phyloP scores from a whole-genome alignment of 2,113 vertebrate genomes.

The Okapia johnstoni region DNA sequence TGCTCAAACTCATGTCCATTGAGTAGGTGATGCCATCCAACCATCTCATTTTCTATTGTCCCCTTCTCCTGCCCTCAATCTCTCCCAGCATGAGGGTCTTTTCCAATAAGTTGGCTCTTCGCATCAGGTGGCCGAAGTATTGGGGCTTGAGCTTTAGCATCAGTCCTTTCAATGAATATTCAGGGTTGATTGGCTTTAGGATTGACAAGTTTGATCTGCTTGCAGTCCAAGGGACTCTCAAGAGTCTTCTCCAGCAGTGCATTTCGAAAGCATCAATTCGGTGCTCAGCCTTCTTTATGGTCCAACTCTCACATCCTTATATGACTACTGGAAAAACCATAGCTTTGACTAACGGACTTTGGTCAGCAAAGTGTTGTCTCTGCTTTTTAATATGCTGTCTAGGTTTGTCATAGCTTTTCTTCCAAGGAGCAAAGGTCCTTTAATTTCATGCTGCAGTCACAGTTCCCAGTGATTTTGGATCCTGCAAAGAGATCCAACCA shows the following conservation, averaged over 20 bases:
- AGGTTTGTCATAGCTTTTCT: neutral
- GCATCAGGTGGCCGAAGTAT: neutral
- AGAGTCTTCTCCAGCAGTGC: neutral
- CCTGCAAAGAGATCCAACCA: neutral
- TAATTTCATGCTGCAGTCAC: neutral
- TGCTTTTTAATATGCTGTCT: neutral
- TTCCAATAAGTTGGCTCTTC: rapidly evolving
- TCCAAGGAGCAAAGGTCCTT: neutral
- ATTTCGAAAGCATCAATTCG: neutral
- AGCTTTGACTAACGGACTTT: neutral
- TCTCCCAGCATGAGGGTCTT: neutral
- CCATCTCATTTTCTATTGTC: neutral
- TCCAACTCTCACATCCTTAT: neutral
- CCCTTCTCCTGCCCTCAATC: neutral
- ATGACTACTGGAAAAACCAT: neutral
- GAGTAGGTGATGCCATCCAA: neutral
- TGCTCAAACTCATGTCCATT: neutral
- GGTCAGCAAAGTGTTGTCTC: neutral
- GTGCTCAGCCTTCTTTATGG: neutral
- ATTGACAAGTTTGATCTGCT: neutral
- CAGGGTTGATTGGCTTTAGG: neutral
- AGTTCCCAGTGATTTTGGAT: neutral
- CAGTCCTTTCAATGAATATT: neutral
- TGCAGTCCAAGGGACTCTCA: neutral
- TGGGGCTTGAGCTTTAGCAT: neutral